A percentile compares a stretch with the other conserved stretches of the same genome.
phyloP scores from a whole-genome alignment of 2,888 invertebrate species.

The Ormyrus nitidulus region DNA sequence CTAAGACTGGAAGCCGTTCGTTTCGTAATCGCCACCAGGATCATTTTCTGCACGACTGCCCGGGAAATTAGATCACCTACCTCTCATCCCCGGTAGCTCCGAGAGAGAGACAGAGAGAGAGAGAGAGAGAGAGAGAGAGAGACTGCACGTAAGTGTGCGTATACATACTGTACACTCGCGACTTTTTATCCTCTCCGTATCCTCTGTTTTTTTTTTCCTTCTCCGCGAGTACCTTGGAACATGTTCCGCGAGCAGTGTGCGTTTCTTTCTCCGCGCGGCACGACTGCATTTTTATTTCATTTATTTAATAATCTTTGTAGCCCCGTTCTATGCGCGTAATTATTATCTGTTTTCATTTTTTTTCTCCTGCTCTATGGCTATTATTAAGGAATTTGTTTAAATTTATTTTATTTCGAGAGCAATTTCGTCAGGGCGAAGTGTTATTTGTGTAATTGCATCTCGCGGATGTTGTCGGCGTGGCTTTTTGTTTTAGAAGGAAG shows the following conservation, averaged over 20 bases:
- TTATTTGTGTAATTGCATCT: background rate
- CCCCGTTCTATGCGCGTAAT: conserved; percentile 24
- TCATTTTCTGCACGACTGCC: conserved; percentile 76
- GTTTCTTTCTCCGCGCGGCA: conserved; percentile 7
- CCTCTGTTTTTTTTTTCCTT: conserved; percentile 8
- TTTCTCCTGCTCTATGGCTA: background rate
- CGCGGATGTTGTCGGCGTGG: too few species aligned
- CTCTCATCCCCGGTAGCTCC: conserved; percentile 43
- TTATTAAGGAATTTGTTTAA: conserved; percentile 26
- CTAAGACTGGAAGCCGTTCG: conserved; percentile 73
- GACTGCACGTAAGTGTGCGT: background rate
- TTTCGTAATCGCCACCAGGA: conserved; percentile 73
- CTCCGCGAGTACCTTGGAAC: background rate
- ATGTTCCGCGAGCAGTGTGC: conserved; percentile 8
- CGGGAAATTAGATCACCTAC: conserved; percentile 74
- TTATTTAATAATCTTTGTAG: conserved; percentile 42
- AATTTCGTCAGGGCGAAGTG: too few species aligned
- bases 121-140: too few species aligned
- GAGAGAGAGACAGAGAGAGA: background rate
- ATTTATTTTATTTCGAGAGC: conserved; percentile 1
- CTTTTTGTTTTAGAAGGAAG: too few species aligned
- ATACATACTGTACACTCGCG: background rate
- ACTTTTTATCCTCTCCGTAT: background rate
- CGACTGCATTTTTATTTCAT: conserved; percentile 7
- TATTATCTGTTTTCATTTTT: conserved; percentile 13